Evolutionary conservation across 2,888 invertebrate genomes (phyloP).

Genomic region (Trichopoda pennipes): DNA sequence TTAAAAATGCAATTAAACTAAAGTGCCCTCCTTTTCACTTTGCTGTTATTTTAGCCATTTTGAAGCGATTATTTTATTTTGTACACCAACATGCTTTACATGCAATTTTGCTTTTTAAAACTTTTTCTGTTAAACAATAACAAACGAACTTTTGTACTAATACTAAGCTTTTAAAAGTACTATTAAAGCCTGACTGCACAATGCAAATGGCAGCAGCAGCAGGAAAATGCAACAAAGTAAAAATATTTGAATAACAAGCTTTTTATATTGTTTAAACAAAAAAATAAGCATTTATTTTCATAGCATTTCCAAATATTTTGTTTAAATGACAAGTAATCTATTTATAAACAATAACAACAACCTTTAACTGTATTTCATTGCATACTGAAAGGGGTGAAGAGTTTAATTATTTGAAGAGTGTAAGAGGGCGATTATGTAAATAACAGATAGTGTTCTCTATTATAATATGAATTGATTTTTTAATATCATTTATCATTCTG

Average conservation of each 20-base stretch:
- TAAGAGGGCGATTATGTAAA: background rate
- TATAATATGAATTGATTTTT: background rate
- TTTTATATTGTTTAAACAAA: background rate
- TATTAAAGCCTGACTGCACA: slow-evolving; percentile 50
- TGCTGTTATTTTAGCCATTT: slow-evolving; percentile 7
- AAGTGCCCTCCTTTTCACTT: slow-evolving; percentile 53
- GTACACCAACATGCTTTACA: slow-evolving; percentile 39
- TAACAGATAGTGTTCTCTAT: background rate
- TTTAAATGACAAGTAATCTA: slow-evolving; percentile 53
- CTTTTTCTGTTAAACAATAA: slow-evolving; percentile 29
- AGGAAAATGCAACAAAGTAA: background rate
- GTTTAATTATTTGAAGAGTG: background rate
- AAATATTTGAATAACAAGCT: slow-evolving; percentile 2
- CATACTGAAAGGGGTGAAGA: slow-evolving; percentile 5
- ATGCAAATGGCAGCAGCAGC: slow-evolving; percentile 8
- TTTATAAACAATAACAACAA: slow-evolving; percentile 26
- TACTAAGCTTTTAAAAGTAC: slow-evolving; percentile 63
- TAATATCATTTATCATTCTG: background rate
- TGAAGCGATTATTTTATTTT: slow-evolving; percentile 41
- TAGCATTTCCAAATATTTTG: slow-evolving; percentile 51
- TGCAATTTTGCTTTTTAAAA: background rate
- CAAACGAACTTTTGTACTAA: slow-evolving; percentile 50
- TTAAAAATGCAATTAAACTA: slow-evolving; percentile 62
- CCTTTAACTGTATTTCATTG: background rate
- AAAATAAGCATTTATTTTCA: slow-evolving; percentile 50